These are phyloP conservation scores for Charadrius vociferus DNA, from an alignment of 2,113 vertebrate genomes.

Conservation along the genomic window DNA sequence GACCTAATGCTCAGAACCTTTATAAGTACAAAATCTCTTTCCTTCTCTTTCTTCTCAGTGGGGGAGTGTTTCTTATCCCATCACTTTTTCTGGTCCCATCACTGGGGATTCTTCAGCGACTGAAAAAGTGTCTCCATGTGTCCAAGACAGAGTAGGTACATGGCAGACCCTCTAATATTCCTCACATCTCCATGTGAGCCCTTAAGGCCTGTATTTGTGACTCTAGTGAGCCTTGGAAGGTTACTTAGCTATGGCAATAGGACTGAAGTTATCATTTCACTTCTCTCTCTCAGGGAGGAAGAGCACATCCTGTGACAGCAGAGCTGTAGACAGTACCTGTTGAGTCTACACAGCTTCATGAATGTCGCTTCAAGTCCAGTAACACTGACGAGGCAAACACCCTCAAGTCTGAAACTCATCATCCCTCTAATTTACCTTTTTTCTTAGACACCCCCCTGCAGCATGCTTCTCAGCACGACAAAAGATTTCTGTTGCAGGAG, in stretches of 20 bases:
- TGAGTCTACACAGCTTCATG: not conserved
- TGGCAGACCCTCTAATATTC: not conserved
- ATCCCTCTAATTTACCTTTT: not conserved
- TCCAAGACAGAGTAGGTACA: not conserved
- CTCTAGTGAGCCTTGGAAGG: not conserved
- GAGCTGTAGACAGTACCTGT: not conserved
- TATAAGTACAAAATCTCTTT: not conserved
- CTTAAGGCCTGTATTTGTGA: not conserved
- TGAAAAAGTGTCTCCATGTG: not conserved
- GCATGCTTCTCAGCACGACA: not conserved
- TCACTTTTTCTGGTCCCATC: not conserved
- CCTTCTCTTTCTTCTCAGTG: not conserved
- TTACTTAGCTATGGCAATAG: not conserved
- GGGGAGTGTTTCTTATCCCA: not conserved
- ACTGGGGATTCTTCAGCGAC: not conserved
- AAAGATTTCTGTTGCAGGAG: not conserved
- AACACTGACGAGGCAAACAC: not conserved
- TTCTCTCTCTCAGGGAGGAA: not conserved
- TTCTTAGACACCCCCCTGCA: not conserved
- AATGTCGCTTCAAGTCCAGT: not conserved
- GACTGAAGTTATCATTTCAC: not conserved
- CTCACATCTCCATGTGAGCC: not conserved
- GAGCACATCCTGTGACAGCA: not conserved
- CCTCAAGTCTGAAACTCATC: not conserved
- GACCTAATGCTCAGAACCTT: slow-evolving; percentile 3